phyloP scores from a whole-genome alignment of 2,888 invertebrate species.

The Epistrophe grossulariae region DNA sequence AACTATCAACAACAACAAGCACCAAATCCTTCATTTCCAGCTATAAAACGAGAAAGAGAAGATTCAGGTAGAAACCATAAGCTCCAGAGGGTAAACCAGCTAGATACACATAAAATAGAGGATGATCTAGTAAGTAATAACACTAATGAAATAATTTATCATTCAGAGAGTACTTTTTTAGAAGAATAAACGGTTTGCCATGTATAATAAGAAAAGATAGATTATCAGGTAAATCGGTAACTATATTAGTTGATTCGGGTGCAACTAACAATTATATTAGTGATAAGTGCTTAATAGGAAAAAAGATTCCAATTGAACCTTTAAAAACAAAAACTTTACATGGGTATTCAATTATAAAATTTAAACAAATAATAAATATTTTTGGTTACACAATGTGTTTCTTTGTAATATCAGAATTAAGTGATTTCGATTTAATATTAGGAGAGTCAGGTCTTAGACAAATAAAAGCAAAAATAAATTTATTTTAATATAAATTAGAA shows the following conservation, averaged over 20 bases:
- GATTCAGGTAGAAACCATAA: neutral
- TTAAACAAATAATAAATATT: neutral
- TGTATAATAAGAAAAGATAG: too few relatives aligned
- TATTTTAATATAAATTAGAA: slow-evolving; percentile 1
- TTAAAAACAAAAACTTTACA: slow-evolving; percentile 12
- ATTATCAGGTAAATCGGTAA: too few relatives aligned
- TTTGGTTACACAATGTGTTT: slow-evolving; percentile 7
- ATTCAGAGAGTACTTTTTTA: too few relatives aligned
- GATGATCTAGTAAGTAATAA: neutral
- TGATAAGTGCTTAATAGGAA: neutral
- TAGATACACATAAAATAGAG: neutral
- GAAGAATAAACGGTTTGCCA: too few relatives aligned
- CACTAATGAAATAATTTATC: neutral
- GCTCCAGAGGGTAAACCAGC: neutral
- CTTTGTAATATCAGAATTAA: slow-evolving; percentile 1
- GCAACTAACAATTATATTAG: too few relatives aligned
- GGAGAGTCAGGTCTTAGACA: neutral
- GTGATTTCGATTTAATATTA: slow-evolving; percentile 10
- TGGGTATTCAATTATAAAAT: neutral
- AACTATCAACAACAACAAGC: neutral
- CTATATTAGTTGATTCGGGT: too few relatives aligned
- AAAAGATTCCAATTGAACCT: neutral
- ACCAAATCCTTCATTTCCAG: too few relatives aligned
- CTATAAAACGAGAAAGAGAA: neutral
- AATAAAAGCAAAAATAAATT: slow-evolving; percentile 10